Evolutionary conservation across 2,888 invertebrate genomes (phyloP).

Genomic region (Phytoseiulus persimilis): DNA sequence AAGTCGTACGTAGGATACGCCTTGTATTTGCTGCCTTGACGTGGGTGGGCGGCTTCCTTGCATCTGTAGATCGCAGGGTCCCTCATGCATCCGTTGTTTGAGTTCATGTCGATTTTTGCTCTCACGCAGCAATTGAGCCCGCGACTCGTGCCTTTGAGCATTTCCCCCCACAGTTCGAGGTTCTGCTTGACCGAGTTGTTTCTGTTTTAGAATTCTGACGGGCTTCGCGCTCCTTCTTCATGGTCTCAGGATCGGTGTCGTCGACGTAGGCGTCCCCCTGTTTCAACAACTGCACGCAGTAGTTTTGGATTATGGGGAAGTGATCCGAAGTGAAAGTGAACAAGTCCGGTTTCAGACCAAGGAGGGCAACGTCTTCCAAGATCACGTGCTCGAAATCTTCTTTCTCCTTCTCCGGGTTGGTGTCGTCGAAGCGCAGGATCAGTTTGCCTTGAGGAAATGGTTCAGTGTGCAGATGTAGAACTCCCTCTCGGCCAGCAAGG

Average conservation of each 20-base stretch:
- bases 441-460: conserved; percentile 66
- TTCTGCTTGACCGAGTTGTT: conserved; percentile 74
- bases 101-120: conserved; percentile 94
- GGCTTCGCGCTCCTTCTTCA: conserved; percentile 90
- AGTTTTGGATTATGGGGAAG: conserved; percentile 79
- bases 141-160: conserved; percentile 68
- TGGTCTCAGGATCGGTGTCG: conserved; percentile 83
- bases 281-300: conserved; percentile 76
- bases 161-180: conserved; percentile 81
- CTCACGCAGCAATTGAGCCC: conserved; percentile 88
- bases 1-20: conserved; percentile 99
- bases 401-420: conserved; percentile 97
- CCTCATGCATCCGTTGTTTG: conserved; percentile 87
- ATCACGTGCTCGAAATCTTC: conserved; percentile 91
- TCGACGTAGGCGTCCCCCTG: conserved; percentile 91
- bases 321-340: conserved; percentile 94
- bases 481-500: no score
- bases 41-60: conserved; percentile 86
- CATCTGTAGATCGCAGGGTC: conserved; percentile 98
- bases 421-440: conserved; percentile 98
- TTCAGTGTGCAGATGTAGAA: no score
- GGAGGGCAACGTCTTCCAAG: conserved; percentile 77
- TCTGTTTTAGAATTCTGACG: conserved; percentile 73
- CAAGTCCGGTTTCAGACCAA: conserved; percentile 81
- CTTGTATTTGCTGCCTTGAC: conserved; percentile 91